Conservation (phyloP, 2,888 invertebrate genomes). For the Balanococcus diminutus region DNA sequence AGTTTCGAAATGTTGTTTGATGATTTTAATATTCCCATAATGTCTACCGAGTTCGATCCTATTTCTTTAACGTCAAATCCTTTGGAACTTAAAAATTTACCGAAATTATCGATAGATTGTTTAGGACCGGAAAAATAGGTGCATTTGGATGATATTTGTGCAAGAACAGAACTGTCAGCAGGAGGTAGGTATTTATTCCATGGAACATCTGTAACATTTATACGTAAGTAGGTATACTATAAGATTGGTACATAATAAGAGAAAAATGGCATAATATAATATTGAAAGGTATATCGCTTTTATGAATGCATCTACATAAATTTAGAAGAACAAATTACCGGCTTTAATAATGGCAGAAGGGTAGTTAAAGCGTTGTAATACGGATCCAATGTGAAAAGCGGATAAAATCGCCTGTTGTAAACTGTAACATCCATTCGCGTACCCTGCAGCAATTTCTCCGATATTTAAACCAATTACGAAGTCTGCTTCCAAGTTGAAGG, state of each 20-base stretch:
- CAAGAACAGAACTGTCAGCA: conserved; percentile 80
- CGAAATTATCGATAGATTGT: conserved; percentile 71
- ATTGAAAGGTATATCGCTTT: too few species aligned
- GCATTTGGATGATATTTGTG: conserved; percentile 92
- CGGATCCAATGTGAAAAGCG: conserved; percentile 52
- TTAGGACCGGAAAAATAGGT: conserved; percentile 92
- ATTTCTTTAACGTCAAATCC: conserved; percentile 83
- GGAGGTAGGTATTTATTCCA: conserved; percentile 73
- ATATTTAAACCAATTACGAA: conserved; percentile 55
- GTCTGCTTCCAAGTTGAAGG: conserved; percentile 48
- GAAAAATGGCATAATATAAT: too few species aligned
- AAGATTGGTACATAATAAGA: too few species aligned
- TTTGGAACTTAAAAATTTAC: conserved; percentile 71
- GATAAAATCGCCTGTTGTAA: conserved; percentile 52
- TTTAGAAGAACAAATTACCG: neutral
- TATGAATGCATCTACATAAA: neutral
- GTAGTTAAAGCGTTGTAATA: conserved; percentile 30
- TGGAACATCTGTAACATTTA: conserved; percentile 39
- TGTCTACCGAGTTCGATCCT: conserved; percentile 78
- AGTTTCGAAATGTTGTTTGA: conserved; percentile 22
- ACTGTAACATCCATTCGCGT: conserved; percentile 53
- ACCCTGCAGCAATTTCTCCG: conserved; percentile 56
- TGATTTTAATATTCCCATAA: conserved; percentile 61
- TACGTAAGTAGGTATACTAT: too few species aligned
- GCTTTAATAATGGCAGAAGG: conserved; percentile 15